Conservation (phyloP, 2,888 invertebrate genomes). For the Trissonchulus sp. region DNA sequence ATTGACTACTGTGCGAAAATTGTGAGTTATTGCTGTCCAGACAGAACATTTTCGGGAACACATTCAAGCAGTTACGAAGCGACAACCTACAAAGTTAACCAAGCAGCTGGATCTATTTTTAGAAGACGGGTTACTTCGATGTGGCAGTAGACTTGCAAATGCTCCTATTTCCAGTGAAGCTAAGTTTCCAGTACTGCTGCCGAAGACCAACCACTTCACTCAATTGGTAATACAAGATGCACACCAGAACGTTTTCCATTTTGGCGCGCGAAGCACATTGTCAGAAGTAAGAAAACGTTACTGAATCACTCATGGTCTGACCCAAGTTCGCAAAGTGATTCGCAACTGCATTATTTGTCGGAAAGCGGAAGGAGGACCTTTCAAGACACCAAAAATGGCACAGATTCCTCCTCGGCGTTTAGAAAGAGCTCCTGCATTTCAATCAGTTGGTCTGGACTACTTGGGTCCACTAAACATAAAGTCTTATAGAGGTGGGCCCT, state of each 20-base stretch:
- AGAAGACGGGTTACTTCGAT: too few species aligned
- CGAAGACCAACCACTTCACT: constrained; percentile 15
- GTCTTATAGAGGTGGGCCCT: too few species aligned
- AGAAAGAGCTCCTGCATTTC: constrained; percentile 18
- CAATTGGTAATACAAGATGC: background rate
- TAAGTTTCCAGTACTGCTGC: constrained; percentile 18
- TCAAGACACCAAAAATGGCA: constrained; percentile 18
- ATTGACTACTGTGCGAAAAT: too few species aligned
- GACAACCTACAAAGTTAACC: too few species aligned
- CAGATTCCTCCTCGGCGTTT: background rate
- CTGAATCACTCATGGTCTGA: constrained; percentile 3
- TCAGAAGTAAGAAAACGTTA: background rate
- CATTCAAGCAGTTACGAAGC: too few species aligned
- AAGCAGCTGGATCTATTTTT: too few species aligned
- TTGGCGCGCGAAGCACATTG: background rate
- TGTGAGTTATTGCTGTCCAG: too few species aligned
- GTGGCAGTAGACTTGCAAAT: constrained; percentile 11
- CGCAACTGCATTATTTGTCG: constrained; percentile 5
- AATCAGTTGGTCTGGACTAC: constrained; percentile 48
- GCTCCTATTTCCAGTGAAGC: constrained; percentile 15
- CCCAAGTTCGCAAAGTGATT: constrained; percentile 4
- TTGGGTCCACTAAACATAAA: constrained; percentile 50
- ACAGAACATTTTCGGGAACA: too few species aligned
- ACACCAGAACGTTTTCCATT: constrained; percentile 6
- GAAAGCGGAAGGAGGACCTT: constrained; percentile 19